Percentiles rank a stretch among this genome's conserved stretches.
Conservation (phyloP, 2,113 vertebrate species). For the Chaenogobius annularis region DNA sequence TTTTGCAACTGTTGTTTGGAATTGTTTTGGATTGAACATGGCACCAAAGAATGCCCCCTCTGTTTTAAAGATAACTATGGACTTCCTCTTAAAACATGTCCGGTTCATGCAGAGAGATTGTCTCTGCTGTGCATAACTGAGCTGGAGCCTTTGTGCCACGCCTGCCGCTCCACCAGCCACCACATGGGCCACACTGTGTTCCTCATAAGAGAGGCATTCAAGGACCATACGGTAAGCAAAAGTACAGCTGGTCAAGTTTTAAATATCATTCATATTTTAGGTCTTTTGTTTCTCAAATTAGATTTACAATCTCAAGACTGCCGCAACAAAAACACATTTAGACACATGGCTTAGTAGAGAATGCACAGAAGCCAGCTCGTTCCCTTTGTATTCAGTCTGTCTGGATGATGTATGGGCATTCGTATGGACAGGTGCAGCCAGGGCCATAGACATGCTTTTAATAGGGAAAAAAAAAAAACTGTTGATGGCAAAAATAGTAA, state of each 20-base stretch:
- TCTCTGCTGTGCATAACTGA: constrained; percentile 35
- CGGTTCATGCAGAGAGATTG: constrained; percentile 34
- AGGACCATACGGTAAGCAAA: constrained; percentile 43
- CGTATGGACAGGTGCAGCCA: neutral
- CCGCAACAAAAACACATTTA: constrained; percentile 1
- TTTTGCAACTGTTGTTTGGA: constrained; percentile 57
- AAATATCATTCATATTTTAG: constrained; percentile 1
- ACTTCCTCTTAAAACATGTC: constrained; percentile 32
- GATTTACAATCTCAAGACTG: neutral
- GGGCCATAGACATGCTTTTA: neutral
- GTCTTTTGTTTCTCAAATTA: constrained; percentile 4
- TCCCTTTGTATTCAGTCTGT: constrained; percentile 5
- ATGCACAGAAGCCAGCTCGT: constrained; percentile 6
- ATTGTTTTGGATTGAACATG: constrained; percentile 46
- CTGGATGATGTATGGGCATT: neutral
- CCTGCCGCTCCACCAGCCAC: constrained; percentile 20
- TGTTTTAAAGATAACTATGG: constrained; percentile 31
- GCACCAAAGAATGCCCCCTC: constrained; percentile 42
- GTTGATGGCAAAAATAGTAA: neutral
- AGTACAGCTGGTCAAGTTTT: neutral
- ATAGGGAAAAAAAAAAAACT: neutral
- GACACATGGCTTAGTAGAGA: neutral
- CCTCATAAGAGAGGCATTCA: constrained; percentile 38
- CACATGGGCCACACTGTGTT: constrained; percentile 45
- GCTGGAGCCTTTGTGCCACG: constrained; percentile 36